Evolutionary conservation across 2,797 vertebrate species (phyloP).

Genomic region (Gymnoscopelus microlampas): DNA sequence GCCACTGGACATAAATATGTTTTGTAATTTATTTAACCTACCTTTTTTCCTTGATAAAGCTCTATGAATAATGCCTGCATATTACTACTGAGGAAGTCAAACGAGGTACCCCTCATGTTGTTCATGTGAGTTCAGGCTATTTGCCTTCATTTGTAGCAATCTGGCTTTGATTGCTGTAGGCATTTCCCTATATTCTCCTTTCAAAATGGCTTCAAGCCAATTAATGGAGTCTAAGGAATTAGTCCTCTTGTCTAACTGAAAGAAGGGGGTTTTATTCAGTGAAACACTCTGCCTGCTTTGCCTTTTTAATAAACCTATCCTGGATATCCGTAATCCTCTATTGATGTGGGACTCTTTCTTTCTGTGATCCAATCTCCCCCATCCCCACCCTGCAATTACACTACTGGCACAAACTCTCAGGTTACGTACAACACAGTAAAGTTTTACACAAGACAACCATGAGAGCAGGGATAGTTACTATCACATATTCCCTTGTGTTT

Average conservation of each 20-base stretch:
- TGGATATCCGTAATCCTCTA: constrained; percentile 11
- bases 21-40: background rate
- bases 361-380: background rate
- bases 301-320: constrained; percentile 22
- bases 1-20: background rate
- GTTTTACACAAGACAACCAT: background rate
- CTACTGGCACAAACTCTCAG: constrained; percentile 6
- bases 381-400: too few relatives aligned
- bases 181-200: constrained; percentile 18
- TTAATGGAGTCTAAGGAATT: constrained; percentile 30
- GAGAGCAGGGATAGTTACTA: constrained; percentile 17
- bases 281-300: constrained; percentile 16
- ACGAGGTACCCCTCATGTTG: constrained; percentile 1
- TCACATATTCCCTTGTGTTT: constrained; percentile 15
- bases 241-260: constrained; percentile 18
- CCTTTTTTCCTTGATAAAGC: background rate
- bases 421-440: background rate
- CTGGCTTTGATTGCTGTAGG: constrained; percentile 11
- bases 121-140: constrained; percentile 4
- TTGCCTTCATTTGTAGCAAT: constrained; percentile 13
- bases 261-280: constrained; percentile 37
- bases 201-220: constrained; percentile 47
- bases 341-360: constrained; percentile 8
- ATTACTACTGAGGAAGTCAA: background rate
- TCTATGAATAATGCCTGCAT: background rate